Base-by-base conservation (phyloP, 2,797 vertebrate species). In the Serranus cabrilla region DNA sequence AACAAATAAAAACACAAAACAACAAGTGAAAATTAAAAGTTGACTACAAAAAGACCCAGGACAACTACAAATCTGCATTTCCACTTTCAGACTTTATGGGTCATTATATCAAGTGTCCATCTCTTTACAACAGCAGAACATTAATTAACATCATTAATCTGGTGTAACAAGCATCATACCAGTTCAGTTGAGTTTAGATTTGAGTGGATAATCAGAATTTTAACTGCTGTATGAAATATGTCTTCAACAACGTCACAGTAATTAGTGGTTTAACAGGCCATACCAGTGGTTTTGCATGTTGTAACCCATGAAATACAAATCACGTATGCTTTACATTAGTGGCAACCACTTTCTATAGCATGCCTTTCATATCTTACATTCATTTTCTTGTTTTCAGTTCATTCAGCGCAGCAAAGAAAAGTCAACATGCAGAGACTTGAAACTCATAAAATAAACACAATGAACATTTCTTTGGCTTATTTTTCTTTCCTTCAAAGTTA, bases 281-380 rank as follows among this genome's bases (percentile, higher is more conserved):
- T 64, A 12, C 56, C 61, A 51, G 46, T 18, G 76, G 46, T 74
- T 71, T 54, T 50, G 11, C 51, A 31, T 56, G 39, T 37, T 71
- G 37, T 39, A 67, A 70, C 23, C 21, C 11, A 25, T 69, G 61
- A 61, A 55, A 23, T 23, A n/a, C 7, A 73, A 55, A 66, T 71
- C 42, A 34, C 49, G n/a, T n/a, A 25, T 68, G 73, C 42, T 75
- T 71, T 11, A 47, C 14, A 69, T 81, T 62, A 77, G 20, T 66
- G 27, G 47, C 18, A 76, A 63, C 11, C 17, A 27, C 58, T 70
- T 77, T 64, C 51, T 55, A 14, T 37, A 21, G 34, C 27, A 61
- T 18, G 1, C 13, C 43, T 61, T 34, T 17, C 18, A 23, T 51
- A 6, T 60, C 64, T 68, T 64, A 43, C 42, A 47, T 37, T 25